Conservation (phyloP, 2,888 invertebrate species). For the Linnaemya vulpina region DNA sequence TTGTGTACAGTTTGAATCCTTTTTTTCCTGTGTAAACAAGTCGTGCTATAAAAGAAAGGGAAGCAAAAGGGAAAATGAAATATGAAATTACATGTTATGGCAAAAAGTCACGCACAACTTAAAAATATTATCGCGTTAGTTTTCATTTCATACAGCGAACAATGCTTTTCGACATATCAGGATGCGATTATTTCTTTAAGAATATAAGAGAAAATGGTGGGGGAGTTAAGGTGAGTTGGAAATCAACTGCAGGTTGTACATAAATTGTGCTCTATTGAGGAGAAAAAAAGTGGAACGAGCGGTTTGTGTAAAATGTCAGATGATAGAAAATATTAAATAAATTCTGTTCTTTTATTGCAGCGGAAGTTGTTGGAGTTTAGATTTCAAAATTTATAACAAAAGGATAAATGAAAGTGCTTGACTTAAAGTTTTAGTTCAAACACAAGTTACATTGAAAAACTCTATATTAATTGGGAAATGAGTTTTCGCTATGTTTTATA, state of each 20-base stretch:
- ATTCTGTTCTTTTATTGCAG: no score
- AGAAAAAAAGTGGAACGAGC: background rate
- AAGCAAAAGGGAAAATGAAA: slow-evolving; percentile 2
- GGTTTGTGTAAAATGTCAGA: background rate
- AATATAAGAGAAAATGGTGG: slow-evolving; percentile 15
- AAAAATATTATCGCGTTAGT: slow-evolving; percentile 62
- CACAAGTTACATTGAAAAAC: no score
- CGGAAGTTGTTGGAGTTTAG: no score
- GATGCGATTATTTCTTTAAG: slow-evolving; percentile 12
- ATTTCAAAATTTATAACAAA: no score
- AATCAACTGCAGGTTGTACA: background rate
- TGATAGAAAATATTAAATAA: background rate
- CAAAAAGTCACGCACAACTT: slow-evolving; percentile 68
- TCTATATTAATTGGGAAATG: no score
- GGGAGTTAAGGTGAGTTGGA: background rate
- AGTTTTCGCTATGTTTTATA: no score
- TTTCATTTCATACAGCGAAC: slow-evolving; percentile 24
- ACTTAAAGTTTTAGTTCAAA: no score
- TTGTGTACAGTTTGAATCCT: background rate
- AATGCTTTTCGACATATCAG: slow-evolving; percentile 37
- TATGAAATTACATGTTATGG: slow-evolving; percentile 64
- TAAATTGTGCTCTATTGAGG: background rate
- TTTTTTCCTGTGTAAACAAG: slow-evolving; percentile 12
- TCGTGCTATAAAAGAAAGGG: slow-evolving; percentile 20
- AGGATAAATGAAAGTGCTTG: no score